Evolutionary conservation across 1,140 invertebrate species (phyloP).

Genomic region (Hyposmocoma kahamanoa): DNA sequence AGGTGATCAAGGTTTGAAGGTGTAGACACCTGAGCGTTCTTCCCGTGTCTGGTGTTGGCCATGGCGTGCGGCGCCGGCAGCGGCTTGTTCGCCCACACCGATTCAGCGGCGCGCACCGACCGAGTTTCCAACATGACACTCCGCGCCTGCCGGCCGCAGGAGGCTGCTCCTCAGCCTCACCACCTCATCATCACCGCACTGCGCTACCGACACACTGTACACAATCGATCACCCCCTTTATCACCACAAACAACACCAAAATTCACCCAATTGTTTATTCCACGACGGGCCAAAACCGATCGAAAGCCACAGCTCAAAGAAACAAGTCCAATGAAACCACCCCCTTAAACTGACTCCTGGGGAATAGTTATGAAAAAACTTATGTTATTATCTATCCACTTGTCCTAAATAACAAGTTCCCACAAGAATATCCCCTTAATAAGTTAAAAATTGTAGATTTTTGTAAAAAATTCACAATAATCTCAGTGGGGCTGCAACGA

Average conservation of each 20-base stretch:
- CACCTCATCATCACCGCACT: slow-evolving; percentile 55
- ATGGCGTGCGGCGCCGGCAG: slow-evolving; percentile 72
- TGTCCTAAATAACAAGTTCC: slow-evolving; percentile 20
- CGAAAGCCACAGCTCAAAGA: slow-evolving; percentile 49
- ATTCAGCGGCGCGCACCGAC: slow-evolving; percentile 68
- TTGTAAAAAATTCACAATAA: slow-evolving; percentile 49
- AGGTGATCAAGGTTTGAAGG: neutral
- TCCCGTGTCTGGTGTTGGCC: slow-evolving; percentile 70
- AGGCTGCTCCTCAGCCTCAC: slow-evolving; percentile 37
- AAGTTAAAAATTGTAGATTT: slow-evolving; percentile 44
- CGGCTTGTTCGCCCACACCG: slow-evolving; percentile 72
- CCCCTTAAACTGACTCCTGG: neutral
- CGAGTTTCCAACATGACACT: slow-evolving; percentile 74
- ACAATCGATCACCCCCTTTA: slow-evolving; percentile 18
- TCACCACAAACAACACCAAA: slow-evolving; percentile 14
- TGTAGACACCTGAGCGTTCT: slow-evolving; percentile 55
- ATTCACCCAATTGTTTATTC: slow-evolving; percentile 49
- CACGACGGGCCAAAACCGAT: slow-evolving; percentile 57
- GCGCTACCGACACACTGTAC: slow-evolving; percentile 30
- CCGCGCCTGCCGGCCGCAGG: slow-evolving; percentile 31
- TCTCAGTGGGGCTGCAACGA: slow-evolving; percentile 65
- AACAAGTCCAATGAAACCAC: slow-evolving; percentile 10
- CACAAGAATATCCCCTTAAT: slow-evolving; percentile 34
- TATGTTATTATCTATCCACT: slow-evolving; percentile 9
- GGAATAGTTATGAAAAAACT: neutral